Base-by-base conservation (phyloP, 2,113 vertebrate genomes). In the Puntigrus tetrazona region DNA sequence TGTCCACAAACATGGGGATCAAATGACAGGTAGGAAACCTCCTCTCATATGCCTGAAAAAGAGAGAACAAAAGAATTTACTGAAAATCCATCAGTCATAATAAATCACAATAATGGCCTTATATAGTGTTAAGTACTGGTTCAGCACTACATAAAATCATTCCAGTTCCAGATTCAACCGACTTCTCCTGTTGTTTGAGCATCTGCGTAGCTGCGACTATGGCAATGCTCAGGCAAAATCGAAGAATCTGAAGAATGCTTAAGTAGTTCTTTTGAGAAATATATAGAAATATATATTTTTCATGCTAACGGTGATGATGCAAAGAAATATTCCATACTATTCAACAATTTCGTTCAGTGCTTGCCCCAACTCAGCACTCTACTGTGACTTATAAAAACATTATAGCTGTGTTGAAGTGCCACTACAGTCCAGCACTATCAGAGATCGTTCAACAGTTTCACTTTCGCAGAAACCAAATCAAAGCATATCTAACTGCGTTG, bases 1-100 rank as follows among this genome's bases (percentile, higher is more conserved):
- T 99, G 75, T 94, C 96, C 87, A 99, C 97, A 63, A 99, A 99
- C 96, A 99, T 98, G 2, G 98, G 98, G 70, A 99, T 99, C 86
- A 99, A 93, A 38, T 96, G 97, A 86, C 97, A 99, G 0, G 97
- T 99, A 0, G 98, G 98, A 90, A 99, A 99, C 59, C 98, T 95
- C 59, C 96, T 95, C 79, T 99, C 97, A 22, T 99, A 99, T 3
- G 98, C 98, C 98, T 99, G 69, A 29, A 72, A 29, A 36, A 45
- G 55, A 87, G 14, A 65, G 14, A 85, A 27, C 7, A 78, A 79
- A 78, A 14, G 43, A 45, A 83, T 59, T 34, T 41, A 59, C 52
- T 55, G 52, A 55, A 55, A 3, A n/a, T n/a, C n/a, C n/a, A n/a
- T n/a, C n/a, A n/a, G n/a, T n/a, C n/a, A n/a, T n/a, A n/a, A n/a